A percentile compares a stretch with the other conserved stretches of the same genome.
Evolutionary conservation across 2,888 invertebrate species (phyloP).

Genomic region (Xanthostigma xanthostigma): DNA sequence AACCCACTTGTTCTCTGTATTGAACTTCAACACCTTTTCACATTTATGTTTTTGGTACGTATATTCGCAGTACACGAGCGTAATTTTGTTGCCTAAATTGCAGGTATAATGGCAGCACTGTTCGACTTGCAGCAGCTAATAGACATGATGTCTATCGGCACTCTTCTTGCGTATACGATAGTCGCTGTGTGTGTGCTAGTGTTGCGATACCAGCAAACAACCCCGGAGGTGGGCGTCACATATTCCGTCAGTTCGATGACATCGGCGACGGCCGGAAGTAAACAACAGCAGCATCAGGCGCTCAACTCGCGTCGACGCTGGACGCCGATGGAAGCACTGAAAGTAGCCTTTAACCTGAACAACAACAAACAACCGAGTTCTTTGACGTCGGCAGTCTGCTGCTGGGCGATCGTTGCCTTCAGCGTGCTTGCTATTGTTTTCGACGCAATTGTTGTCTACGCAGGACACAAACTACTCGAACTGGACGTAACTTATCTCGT

Average conservation of each 20-base stretch:
- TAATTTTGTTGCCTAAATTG: background rate
- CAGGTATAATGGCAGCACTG: slow-evolving; percentile 70
- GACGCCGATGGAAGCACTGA: no score
- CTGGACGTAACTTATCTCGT: slow-evolving; percentile 26
- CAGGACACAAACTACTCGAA: slow-evolving; percentile 18
- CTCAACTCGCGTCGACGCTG: no score
- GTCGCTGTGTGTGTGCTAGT: slow-evolving; percentile 83
- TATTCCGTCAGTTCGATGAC: no score
- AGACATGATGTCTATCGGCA: slow-evolving; percentile 94
- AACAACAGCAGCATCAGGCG: no score
- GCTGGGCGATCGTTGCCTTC: slow-evolving; percentile 39
- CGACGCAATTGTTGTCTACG: slow-evolving; percentile 31
- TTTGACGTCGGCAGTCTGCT: slow-evolving; percentile 48
- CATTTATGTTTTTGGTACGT: no score
- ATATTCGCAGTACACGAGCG: no score
- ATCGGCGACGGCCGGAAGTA: no score
- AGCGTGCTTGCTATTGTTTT: slow-evolving; percentile 37
- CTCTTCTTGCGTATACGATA: slow-evolving; percentile 78
- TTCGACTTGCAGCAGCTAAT: slow-evolving; percentile 83
- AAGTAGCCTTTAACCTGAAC: slow-evolving; percentile 45
- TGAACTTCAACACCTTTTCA: no score
- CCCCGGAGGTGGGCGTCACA: no score
- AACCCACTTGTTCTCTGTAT: no score
- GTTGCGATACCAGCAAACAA: slow-evolving; percentile 43
- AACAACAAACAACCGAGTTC: slow-evolving; percentile 50